Evolutionary conservation across 2,797 vertebrate species (phyloP).

Genomic region (Euphonia xanthogaster): DNA sequence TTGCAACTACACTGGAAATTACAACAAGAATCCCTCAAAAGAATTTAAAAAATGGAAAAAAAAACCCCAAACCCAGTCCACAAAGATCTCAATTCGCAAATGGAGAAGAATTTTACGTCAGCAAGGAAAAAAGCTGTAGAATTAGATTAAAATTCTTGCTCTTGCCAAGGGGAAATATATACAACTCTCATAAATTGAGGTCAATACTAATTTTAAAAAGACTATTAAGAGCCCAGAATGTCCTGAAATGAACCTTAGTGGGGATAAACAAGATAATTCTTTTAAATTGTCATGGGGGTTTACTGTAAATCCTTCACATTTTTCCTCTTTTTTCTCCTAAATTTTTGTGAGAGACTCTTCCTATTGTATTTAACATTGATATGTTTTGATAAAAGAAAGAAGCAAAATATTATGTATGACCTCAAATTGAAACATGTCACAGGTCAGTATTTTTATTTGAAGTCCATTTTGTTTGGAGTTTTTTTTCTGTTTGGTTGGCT

Average conservation of each 20-base stretch:
- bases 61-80: neutral
- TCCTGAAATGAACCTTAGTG: neutral
- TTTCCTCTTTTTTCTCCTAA: rapidly evolving
- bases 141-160: neutral
- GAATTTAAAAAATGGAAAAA: neutral
- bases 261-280: neutral
- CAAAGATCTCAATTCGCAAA: neutral
- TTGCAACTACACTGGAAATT: neutral
- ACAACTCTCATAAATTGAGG: neutral
- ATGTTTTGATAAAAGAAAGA: neutral
- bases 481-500: rapidly evolving
- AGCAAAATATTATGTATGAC: neutral
- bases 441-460: neutral
- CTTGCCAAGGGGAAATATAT: neutral
- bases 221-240: neutral
- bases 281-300: neutral
- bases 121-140: neutral
- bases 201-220: neutral
- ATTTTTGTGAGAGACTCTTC: neutral
- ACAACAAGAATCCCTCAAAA: neutral
- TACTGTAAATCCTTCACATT: neutral
- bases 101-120: neutral
- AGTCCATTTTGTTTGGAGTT: neutral
- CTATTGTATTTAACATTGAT: neutral
- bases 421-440: rapidly evolving